Conservation (phyloP, 2,113 vertebrate genomes). For the Pteronura brasiliensis region DNA sequence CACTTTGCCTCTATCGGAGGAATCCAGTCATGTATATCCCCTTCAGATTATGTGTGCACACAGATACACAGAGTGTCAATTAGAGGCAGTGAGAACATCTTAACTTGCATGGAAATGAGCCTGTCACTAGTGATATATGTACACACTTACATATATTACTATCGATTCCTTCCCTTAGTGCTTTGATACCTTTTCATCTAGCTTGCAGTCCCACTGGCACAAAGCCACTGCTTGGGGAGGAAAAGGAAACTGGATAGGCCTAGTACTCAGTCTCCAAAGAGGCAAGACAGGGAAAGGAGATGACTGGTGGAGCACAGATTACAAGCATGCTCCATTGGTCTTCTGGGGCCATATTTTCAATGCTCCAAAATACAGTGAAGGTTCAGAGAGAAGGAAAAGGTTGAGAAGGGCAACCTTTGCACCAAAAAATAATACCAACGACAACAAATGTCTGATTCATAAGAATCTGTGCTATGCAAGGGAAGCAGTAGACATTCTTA, state of each 20-base stretch:
- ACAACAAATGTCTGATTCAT: neutral
- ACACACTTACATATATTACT: slow-evolving; percentile 25
- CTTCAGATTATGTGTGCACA: neutral
- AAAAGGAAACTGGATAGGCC: neutral
- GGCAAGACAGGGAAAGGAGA: neutral
- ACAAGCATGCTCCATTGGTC: neutral
- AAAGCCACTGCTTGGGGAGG: slow-evolving; percentile 20
- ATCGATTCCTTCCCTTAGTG: slow-evolving; percentile 6
- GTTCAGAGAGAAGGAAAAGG: neutral
- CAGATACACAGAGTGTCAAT: neutral
- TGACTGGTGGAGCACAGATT: neutral
- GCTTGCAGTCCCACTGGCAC: neutral
- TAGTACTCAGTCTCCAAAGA: neutral
- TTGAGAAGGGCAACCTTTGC: neutral
- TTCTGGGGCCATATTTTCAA: neutral
- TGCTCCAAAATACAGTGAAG: neutral
- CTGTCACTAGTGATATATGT: slow-evolving; percentile 57
- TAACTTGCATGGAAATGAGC: slow-evolving; percentile 48
- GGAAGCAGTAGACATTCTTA: neutral
- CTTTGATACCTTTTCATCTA: slow-evolving; percentile 55
- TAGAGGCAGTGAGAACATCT: slow-evolving; percentile 17
- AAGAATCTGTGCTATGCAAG: neutral
- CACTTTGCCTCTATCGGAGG: neutral
- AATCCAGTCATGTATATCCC: neutral
- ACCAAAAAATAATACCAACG: neutral